Conservation (phyloP, 2,888 invertebrate species). For the Pimpla rufipes region DNA sequence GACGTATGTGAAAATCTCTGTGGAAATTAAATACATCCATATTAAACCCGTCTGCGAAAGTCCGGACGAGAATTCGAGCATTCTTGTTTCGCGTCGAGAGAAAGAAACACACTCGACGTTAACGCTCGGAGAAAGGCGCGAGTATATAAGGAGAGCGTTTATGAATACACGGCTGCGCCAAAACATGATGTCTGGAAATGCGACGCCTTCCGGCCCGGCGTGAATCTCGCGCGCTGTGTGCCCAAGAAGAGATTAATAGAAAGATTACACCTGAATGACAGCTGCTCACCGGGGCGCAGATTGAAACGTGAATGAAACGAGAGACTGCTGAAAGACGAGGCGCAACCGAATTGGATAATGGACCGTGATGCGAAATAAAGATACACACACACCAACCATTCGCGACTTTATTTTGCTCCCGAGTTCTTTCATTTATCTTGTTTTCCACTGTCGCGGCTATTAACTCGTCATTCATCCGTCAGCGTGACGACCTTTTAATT, state of each 20-base stretch:
- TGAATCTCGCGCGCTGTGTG: conserved; percentile 34
- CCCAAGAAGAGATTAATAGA: conserved; percentile 66
- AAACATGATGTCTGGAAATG: conserved; percentile 50
- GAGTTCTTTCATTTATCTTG: conserved; percentile 10
- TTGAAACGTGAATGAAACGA: conserved; percentile 77
- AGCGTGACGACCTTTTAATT: not conserved
- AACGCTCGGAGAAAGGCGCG: not conserved
- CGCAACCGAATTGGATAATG: conserved; percentile 67
- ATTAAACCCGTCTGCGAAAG: not conserved
- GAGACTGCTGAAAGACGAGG: conserved; percentile 72
- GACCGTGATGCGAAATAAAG: conserved; percentile 61
- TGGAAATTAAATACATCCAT: not conserved
- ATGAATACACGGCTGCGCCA: conserved; percentile 18
- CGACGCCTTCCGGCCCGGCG: conserved; percentile 6
- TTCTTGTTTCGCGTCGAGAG: not conserved
- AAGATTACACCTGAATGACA: conserved; percentile 68
- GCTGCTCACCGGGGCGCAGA: conserved; percentile 74
- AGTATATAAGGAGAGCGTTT: not conserved
- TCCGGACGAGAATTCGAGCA: not conserved
- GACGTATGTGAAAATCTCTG: no score
- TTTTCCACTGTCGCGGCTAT: not conserved
- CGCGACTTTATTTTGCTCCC: conserved; percentile 3
- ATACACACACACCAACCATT: conserved; percentile 22
- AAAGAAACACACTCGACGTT: conserved; percentile 4
- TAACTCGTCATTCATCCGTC: not conserved